phyloP scores from a whole-genome alignment of 2,888 invertebrate species.

The Tenthredo scrophulariae region DNA sequence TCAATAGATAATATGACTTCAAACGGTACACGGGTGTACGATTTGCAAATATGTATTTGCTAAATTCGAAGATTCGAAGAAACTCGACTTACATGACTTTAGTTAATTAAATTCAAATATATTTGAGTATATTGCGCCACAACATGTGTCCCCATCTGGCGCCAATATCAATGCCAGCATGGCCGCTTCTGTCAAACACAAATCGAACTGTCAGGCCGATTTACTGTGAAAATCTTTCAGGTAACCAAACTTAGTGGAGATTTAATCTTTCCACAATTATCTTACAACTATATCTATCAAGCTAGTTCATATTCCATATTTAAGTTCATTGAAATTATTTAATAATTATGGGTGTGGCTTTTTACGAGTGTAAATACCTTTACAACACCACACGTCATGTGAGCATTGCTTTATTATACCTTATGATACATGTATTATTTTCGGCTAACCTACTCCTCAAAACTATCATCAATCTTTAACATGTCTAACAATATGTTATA shows the following conservation, averaged over 20 bases:
- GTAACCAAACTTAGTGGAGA: slow-evolving; percentile 12
- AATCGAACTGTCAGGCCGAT: slow-evolving; percentile 63
- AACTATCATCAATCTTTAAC: neutral
- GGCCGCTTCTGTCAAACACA: slow-evolving; percentile 70
- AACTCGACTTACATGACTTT: neutral
- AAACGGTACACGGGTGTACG: neutral
- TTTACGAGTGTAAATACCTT: slow-evolving; percentile 8
- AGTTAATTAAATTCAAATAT: neutral
- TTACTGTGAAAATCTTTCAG: slow-evolving; percentile 23
- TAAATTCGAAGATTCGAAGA: neutral
- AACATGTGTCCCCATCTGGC: slow-evolving; percentile 60
- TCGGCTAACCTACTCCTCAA: neutral
- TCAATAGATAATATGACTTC: neutral
- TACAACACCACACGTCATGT: slow-evolving; percentile 32
- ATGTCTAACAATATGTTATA: neutral
- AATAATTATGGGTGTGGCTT: slow-evolving; percentile 42
- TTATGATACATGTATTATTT: slow-evolving; percentile 1
- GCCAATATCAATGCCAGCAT: slow-evolving; percentile 57
- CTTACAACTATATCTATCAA: neutral
- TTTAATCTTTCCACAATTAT: neutral
- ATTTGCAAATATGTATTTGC: neutral
- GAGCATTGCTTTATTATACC: slow-evolving; percentile 10
- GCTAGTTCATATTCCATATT: neutral
- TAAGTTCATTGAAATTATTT: neutral
- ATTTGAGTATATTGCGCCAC: slow-evolving; percentile 12